Conservation (phyloP, 2,113 vertebrate species). For the Trogon melanurus region DNA sequence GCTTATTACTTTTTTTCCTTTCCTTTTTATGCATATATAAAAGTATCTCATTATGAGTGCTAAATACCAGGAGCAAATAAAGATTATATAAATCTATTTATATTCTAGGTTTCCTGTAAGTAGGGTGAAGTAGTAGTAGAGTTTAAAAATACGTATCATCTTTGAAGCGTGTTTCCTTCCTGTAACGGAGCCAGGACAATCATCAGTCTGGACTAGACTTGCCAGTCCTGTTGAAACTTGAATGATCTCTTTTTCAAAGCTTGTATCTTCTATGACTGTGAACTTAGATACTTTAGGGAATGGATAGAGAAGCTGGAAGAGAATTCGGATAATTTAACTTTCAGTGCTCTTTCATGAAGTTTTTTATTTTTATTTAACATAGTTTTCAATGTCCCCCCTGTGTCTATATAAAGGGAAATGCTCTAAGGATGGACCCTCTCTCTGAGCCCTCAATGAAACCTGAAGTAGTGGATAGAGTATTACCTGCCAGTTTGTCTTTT, state of each 20-base stretch:
- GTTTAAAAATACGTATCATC: not conserved
- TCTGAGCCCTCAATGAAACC: not conserved
- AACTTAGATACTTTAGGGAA: not conserved
- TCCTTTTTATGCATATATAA: not conserved
- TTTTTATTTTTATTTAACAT: not conserved
- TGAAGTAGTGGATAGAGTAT: not conserved
- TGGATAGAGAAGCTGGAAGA: not conserved
- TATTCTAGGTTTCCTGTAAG: not conserved
- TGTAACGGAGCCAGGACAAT: not conserved
- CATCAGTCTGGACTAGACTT: not conserved
- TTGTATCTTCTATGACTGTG: not conserved
- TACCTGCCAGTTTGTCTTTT: not conserved
- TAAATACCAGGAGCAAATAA: not conserved
- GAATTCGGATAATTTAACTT: not conserved
- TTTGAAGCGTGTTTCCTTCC: not conserved
- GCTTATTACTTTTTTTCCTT: not conserved
- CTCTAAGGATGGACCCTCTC: not conserved
- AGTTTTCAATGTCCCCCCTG: accelerated
- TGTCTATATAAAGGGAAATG: not conserved
- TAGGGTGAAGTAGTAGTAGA: not conserved
- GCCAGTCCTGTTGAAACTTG: conserved; percentile 42
- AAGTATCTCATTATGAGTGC: not conserved
- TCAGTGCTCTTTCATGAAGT: not conserved
- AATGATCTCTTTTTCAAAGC: not conserved
- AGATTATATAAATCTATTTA: not conserved